Conservation (phyloP, 2,797 vertebrate genomes). For the Chiloscyllium punctatum region DNA sequence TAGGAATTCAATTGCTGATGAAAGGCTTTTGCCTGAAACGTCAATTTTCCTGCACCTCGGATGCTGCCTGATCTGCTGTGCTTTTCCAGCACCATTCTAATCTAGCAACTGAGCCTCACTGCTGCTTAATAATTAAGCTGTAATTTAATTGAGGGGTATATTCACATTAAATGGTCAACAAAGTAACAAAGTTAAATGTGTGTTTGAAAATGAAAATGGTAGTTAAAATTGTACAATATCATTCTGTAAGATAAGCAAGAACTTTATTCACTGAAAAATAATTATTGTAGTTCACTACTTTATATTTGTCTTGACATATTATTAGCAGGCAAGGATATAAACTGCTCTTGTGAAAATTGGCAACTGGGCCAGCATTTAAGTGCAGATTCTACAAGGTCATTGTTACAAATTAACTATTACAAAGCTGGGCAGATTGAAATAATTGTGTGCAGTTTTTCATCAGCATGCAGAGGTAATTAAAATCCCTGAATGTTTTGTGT, state of each 20-base stretch:
- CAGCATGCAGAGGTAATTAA: neutral
- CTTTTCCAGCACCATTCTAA: no score
- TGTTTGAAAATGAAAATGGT: neutral
- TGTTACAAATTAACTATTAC: neutral
- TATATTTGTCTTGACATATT: neutral
- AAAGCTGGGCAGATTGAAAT: neutral
- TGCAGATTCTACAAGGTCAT: neutral
- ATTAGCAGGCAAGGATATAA: neutral
- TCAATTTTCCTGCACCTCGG: no score
- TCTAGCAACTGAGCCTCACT: no score
- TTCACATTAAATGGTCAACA: neutral
- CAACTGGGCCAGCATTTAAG: neutral
- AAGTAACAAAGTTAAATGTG: neutral
- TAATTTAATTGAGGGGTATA: neutral
- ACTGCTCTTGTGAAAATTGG: neutral
- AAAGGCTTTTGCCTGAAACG: no score
- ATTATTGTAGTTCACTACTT: neutral
- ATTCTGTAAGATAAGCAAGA: neutral
- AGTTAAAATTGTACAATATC: neutral
- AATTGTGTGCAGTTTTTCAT: neutral
- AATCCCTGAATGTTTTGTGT: neutral
- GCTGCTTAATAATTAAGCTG: neutral
- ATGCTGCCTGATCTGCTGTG: no score
- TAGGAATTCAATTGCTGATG: no score
- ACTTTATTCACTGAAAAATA: neutral